A percentile compares a stretch with the other conserved stretches of the same genome.
phyloP scores from a whole-genome alignment of 2,888 invertebrate genomes.

The Leucoptera coffeella region DNA sequence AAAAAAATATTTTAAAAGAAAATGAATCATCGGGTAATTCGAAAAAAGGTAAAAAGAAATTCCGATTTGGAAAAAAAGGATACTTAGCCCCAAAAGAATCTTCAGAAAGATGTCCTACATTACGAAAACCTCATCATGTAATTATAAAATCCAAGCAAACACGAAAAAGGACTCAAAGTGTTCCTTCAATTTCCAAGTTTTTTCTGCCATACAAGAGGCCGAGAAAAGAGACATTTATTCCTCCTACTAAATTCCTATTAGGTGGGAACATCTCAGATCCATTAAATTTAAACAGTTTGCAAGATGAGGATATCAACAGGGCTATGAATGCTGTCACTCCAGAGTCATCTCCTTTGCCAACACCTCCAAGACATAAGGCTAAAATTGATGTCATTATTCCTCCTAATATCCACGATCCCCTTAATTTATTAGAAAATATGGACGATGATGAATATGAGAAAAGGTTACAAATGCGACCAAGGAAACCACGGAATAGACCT shows the following conservation, averaged over 20 bases:
- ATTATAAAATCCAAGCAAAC: conserved; percentile 40
- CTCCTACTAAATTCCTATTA: conserved; percentile 87
- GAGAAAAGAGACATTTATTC: conserved; percentile 69
- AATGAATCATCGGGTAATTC: conserved; percentile 17
- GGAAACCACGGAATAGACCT: conserved; percentile 62
- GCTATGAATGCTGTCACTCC: conserved; percentile 88
- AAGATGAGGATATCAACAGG: conserved; percentile 70
- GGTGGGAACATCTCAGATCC: conserved; percentile 96
- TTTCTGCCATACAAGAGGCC: conserved; percentile 68
- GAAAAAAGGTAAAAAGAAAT: conserved; percentile 41
- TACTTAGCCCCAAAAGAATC: conserved; percentile 31
- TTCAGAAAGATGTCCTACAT: conserved; percentile 20
- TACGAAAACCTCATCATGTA: conserved; percentile 34
- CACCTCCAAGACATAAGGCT: conserved; percentile 71
- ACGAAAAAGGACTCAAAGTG: conserved; percentile 64
- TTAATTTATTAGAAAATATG: conserved; percentile 76
- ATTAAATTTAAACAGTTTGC: conserved; percentile 85
- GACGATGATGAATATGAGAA: conserved; percentile 80
- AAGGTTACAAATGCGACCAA: conserved; percentile 61
- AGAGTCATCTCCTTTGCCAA: conserved; percentile 84
- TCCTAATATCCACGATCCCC: conserved; percentile 85
- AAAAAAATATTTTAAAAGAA: conserved; percentile 21
- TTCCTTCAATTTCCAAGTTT: conserved; percentile 64
- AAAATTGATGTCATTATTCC: conserved; percentile 89
- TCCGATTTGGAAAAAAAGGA: conserved; percentile 34